These are phyloP conservation scores for Rissa tridactyla DNA, from an alignment of 2,113 vertebrate genomes.

Conservation along the genomic window DNA sequence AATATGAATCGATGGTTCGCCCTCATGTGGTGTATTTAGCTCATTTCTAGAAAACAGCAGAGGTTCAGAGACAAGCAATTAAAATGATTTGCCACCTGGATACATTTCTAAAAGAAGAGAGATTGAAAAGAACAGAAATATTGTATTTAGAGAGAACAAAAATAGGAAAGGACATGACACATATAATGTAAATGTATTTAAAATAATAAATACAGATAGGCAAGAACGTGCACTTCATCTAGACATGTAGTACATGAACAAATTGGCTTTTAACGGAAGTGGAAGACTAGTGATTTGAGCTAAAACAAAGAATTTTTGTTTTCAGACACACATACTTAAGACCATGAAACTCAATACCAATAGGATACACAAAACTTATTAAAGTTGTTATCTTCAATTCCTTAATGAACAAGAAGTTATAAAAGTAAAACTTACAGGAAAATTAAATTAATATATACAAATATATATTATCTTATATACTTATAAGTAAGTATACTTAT, in stretches of 20 bases:
- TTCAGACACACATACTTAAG: not conserved
- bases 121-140: not conserved
- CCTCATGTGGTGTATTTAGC: constrained; percentile 51
- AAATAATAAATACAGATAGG: not conserved
- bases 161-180: not conserved
- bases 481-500: too few relatives aligned
- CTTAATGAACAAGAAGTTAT: not conserved
- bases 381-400: not conserved
- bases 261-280: not conserved
- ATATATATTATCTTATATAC: not conserved
- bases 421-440: not conserved
- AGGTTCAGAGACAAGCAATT: not conserved
- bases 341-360: not conserved
- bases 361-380: not conserved
- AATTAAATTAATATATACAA: not conserved
- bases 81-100: not conserved
- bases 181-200: not conserved
- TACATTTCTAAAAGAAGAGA: not conserved
- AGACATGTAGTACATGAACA: not conserved
- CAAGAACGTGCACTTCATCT: not conserved
- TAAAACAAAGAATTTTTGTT: not conserved
- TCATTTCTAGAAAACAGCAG: constrained; percentile 20
- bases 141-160: not conserved
- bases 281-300: not conserved
- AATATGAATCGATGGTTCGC: constrained; percentile 34